These are phyloP conservation scores for Alentia gelatinosa DNA, from an alignment of 2,888 invertebrate genomes.

Conservation along the genomic window DNA sequence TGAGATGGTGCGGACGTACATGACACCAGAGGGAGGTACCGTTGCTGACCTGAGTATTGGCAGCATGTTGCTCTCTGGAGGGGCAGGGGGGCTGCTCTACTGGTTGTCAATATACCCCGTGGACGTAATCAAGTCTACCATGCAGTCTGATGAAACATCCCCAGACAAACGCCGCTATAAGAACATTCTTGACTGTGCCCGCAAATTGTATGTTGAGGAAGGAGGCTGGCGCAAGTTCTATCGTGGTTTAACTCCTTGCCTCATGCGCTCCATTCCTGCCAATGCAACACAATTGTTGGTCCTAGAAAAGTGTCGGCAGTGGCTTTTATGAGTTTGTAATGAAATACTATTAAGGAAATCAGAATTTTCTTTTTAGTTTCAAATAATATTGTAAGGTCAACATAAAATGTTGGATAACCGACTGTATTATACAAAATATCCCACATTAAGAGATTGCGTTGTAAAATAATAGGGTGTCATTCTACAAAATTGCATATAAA, in stretches of 20 bases:
- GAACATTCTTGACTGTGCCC: slow-evolving; percentile 62
- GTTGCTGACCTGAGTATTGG: slow-evolving; percentile 56
- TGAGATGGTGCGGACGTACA: slow-evolving; percentile 57
- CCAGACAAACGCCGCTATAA: slow-evolving; percentile 52
- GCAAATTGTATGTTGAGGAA: slow-evolving; percentile 63
- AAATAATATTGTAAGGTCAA: too few species aligned
- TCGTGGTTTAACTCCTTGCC: slow-evolving; percentile 64
- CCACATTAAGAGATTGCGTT: too few species aligned
- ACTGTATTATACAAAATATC: too few species aligned
- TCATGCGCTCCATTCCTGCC: slow-evolving; percentile 66
- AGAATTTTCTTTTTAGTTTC: too few species aligned
- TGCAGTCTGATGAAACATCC: slow-evolving; percentile 64
- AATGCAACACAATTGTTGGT: slow-evolving; percentile 65
- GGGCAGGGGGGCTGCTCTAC: slow-evolving; percentile 63
- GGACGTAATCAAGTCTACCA: slow-evolving; percentile 66
- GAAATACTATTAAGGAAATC: too few species aligned
- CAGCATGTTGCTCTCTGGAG: slow-evolving; percentile 61
- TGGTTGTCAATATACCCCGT: slow-evolving; percentile 67
- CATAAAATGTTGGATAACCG: too few species aligned
- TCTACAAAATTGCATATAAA: too few species aligned
- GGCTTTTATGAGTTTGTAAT: too few species aligned
- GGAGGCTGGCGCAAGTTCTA: slow-evolving; percentile 64
- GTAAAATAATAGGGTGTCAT: too few species aligned
- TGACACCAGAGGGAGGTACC: slow-evolving; percentile 59
- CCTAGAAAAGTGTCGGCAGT: slow-evolving; percentile 60